A percentile compares a stretch with the other conserved stretches of the same genome.
Conservation (phyloP, 2,888 invertebrate species). For the Hemithea aestivaria region DNA sequence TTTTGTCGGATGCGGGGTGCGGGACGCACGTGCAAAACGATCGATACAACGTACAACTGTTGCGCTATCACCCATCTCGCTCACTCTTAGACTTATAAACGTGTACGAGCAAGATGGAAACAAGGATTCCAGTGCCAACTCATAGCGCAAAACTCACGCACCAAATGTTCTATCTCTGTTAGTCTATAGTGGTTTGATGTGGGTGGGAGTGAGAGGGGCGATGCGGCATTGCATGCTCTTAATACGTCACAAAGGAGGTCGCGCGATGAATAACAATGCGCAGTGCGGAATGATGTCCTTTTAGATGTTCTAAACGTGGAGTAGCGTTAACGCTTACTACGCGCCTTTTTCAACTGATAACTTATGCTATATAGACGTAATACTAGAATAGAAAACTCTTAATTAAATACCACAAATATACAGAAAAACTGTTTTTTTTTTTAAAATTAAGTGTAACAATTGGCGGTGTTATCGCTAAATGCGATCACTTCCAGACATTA, state of each 20-base stretch:
- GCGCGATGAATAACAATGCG: conserved; percentile 76
- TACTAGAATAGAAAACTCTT: no score
- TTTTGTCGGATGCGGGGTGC: conserved; percentile 36
- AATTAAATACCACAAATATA: no score
- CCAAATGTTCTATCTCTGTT: conserved; percentile 42
- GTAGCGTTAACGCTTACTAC: conserved; percentile 20
- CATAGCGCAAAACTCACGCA: conserved; percentile 70
- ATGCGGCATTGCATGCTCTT: conserved; percentile 72
- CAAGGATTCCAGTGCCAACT: conserved; percentile 55
- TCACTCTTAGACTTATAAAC: conserved; percentile 16
- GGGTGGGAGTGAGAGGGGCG: conserved; percentile 44
- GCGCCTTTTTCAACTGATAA: neutral
- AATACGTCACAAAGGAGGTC: conserved; percentile 74
- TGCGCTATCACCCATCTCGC: conserved; percentile 56
- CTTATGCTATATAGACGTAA: no score
- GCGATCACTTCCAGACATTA: no score
- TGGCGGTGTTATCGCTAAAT: no score
- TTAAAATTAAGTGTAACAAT: no score
- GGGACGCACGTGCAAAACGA: conserved; percentile 60
- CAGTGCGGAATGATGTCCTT: conserved; percentile 76
- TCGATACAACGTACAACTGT: conserved; percentile 75
- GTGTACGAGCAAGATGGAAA: conserved; percentile 35
- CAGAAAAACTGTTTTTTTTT: no score
- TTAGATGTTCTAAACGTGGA: conserved; percentile 38
- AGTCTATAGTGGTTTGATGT: conserved; percentile 8